phyloP scores from a whole-genome alignment of 2,888 invertebrate species.

The Agrilus cyanescens region DNA sequence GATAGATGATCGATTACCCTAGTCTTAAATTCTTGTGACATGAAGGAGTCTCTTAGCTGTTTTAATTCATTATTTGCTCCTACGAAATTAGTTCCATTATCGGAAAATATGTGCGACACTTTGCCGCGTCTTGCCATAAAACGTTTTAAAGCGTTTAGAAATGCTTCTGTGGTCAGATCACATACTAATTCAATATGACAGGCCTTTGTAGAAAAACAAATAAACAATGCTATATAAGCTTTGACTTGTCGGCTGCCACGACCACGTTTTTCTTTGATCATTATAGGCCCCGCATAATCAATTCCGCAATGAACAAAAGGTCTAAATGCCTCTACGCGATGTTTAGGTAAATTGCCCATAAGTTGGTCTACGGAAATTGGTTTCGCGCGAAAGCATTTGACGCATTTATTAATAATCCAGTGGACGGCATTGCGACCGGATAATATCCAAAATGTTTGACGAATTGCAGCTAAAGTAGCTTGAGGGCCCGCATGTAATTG shows the following conservation, averaged over 20 bases:
- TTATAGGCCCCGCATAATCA: slow-evolving; percentile 22
- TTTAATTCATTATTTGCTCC: slow-evolving; percentile 10
- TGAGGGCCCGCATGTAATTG: slow-evolving; percentile 11
- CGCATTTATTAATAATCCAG: slow-evolving; percentile 2
- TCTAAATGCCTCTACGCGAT: slow-evolving; percentile 14
- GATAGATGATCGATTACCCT: too few species aligned
- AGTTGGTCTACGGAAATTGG: slow-evolving; percentile 3
- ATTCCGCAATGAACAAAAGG: slow-evolving; percentile 19
- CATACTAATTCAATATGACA: slow-evolving; percentile 12
- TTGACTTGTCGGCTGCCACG: slow-evolving; percentile 10
- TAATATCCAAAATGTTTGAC: slow-evolving; percentile 8
- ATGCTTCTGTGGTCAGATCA: slow-evolving; percentile 13
- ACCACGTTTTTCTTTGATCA: slow-evolving; percentile 12
- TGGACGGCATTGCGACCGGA: slow-evolving; percentile 6
- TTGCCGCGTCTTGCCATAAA: slow-evolving; percentile 13
- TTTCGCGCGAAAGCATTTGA: slow-evolving; percentile 7
- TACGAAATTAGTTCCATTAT: slow-evolving; percentile 15
- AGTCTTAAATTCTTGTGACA: too few species aligned
- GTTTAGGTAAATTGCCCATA: slow-evolving; percentile 22
- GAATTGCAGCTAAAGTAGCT: slow-evolving; percentile 7
- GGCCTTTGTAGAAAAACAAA: slow-evolving; percentile 21
- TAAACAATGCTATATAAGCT: slow-evolving; percentile 14
- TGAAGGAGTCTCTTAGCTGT: too few species aligned
- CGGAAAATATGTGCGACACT: slow-evolving; percentile 7
- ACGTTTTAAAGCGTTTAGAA: slow-evolving; percentile 11